These are phyloP conservation scores for Formica selysi DNA, from an alignment of 1,140 invertebrate species.

Conservation along the genomic window DNA sequence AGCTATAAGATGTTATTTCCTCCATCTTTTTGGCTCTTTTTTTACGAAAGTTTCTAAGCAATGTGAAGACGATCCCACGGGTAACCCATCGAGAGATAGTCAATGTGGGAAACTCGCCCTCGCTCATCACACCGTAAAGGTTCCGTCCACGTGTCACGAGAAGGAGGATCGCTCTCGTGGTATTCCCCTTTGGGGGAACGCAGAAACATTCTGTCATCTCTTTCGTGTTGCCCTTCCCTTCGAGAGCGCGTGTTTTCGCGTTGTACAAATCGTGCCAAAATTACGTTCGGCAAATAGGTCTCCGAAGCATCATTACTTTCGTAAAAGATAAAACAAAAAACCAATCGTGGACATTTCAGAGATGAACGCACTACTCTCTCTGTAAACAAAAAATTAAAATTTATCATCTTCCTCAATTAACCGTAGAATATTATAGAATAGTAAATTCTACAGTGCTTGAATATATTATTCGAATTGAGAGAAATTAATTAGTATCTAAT, in stretches of 20 bases:
- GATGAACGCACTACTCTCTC: neutral
- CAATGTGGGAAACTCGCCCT: constrained; percentile 78
- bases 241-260: constrained; percentile 58
- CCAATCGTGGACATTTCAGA: neutral
- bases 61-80: constrained; percentile 77
- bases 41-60: constrained; percentile 64
- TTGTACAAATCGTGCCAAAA: constrained; percentile 48
- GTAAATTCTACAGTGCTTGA: neutral
- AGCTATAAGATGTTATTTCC: constrained; percentile 14
- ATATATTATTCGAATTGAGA: constrained; percentile 37
- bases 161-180: constrained; percentile 23
- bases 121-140: constrained; percentile 79
- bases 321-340: constrained; percentile 24
- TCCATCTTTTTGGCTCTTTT: neutral
- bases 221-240: constrained; percentile 57
- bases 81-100: constrained; percentile 71
- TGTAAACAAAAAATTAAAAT: constrained; percentile 3
- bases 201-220: constrained; percentile 81
- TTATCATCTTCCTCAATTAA: neutral
- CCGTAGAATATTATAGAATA: neutral
- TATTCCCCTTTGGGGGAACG: constrained; percentile 65
- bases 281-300: constrained; percentile 67
- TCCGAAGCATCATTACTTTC: constrained; percentile 56
- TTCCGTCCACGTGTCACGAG: constrained; percentile 73
- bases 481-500: constrained; percentile 52